Evolutionary conservation across 2,113 vertebrate genomes (phyloP), one percentile per base, ranked within the genome.

Genomic region (Macroglossus sobrinus): DNA sequence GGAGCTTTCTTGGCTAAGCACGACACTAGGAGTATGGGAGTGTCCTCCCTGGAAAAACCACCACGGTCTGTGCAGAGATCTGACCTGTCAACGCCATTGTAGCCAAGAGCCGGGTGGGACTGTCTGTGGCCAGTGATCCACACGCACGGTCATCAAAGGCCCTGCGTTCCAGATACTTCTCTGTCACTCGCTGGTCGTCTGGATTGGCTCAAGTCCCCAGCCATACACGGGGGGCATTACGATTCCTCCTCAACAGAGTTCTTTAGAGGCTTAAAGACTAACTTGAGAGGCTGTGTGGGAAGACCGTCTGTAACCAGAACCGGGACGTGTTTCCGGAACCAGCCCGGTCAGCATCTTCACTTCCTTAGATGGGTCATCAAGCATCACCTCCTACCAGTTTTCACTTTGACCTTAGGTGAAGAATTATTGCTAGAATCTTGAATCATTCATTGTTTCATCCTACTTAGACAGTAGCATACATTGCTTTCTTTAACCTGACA

Each of bases 361-460:
- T 45, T 22, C 72, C 66, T 94, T 21, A 4, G 45, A 2, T 7
- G 55, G 15, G 16, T 18, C 18, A n/a, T 16, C 45, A 81, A 78
- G 64, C 30, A 38, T 55, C 53, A 72, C 55, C 35, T 75, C 75
- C 72, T 81, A 43, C 38, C 43, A 15, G 59, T n/a, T 82, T 81
- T 50, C 38, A 40, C 55, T 96, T 79, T 94, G 93, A 66, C 43
- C 55, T 81, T 69, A 8, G 14, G 21, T n/a, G 38, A 81, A 50
- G 91, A 33, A 50, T 11, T 89, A 35, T 75, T 82, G 61, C 86
- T 53, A 71, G 50, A 75, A 76, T 2, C 26, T 55, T 93, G 47
- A 76, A 38, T 61, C 30, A 63, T 38, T 24, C 6, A 3, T 57
- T 75, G n/a, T 61, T 79, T 86, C 40, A 59, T 79, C 40, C 84